Evolutionary conservation across 2,113 vertebrate genomes (phyloP).

Genomic region (Cariama cristata): DNA sequence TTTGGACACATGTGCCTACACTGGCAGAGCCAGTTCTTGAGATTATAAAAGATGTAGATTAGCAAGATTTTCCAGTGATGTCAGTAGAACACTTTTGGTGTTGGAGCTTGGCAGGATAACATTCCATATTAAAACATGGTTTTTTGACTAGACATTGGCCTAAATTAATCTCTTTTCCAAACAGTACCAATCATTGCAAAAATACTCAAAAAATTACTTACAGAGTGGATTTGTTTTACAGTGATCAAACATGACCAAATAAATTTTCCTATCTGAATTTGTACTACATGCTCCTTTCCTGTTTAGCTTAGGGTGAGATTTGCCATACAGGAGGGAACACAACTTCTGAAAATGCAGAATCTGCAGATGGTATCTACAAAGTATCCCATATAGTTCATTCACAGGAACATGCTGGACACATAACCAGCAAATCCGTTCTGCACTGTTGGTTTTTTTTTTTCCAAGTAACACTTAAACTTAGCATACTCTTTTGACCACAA

Average conservation of each 20-base stretch:
- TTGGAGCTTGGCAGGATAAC: slow-evolving; percentile 15
- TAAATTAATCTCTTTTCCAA: slow-evolving; percentile 52
- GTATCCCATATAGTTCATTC: neutral
- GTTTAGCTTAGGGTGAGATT: neutral
- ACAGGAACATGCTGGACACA: neutral
- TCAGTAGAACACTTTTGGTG: slow-evolving; percentile 21
- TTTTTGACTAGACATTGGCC: slow-evolving; percentile 18
- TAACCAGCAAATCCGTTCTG: neutral
- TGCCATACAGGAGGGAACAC: neutral
- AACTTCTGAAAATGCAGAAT: neutral
- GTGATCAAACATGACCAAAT: neutral
- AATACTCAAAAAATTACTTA: neutral
- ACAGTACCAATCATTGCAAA: neutral
- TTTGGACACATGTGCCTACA: neutral
- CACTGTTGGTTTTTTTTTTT: neutral
- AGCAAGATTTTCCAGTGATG: slow-evolving; percentile 58
- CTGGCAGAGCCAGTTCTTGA: neutral
- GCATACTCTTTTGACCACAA: neutral
- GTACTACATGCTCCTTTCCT: neutral
- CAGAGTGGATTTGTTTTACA: neutral
- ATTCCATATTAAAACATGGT: slow-evolving; percentile 23
- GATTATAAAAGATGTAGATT: neutral
- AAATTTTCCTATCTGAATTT: neutral
- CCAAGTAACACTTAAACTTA: neutral
- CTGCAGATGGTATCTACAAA: neutral